Evolutionary conservation across 1,140 invertebrate genomes (phyloP).

Genomic region (Ceratosolen fusciceps): DNA sequence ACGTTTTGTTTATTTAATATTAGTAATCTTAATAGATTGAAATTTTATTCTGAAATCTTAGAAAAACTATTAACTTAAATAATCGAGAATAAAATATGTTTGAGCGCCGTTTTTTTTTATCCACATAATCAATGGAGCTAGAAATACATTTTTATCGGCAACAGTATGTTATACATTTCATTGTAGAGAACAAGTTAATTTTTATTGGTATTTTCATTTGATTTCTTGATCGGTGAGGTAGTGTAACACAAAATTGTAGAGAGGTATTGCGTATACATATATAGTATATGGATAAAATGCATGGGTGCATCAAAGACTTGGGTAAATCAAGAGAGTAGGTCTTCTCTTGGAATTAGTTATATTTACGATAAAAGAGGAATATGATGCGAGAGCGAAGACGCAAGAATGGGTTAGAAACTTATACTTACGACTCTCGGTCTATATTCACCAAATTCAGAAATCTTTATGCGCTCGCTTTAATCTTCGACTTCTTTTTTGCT

Average conservation of each 20-base stretch:
- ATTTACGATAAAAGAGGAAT: conserved; percentile 10
- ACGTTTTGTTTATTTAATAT: too few relatives aligned
- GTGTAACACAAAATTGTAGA: conserved; percentile 40
- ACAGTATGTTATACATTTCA: conserved; percentile 33
- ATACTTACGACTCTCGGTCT: background rate
- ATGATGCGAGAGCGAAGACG: background rate
- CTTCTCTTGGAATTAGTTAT: background rate
- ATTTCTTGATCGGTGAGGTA: conserved; percentile 46
- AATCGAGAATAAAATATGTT: background rate
- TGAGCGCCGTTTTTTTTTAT: background rate
- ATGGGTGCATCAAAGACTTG: background rate
- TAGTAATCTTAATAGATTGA: too few relatives aligned
- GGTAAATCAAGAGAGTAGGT: background rate
- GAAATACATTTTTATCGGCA: conserved; percentile 31
- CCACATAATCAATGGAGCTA: background rate
- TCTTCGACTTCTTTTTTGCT: background rate
- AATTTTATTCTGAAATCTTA: too few relatives aligned
- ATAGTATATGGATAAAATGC: background rate
- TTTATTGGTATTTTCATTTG: conserved; percentile 43
- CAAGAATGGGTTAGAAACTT: background rate
- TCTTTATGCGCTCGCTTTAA: background rate
- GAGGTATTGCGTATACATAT: conserved; percentile 30
- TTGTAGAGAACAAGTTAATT: conserved; percentile 39
- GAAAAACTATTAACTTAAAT: background rate
- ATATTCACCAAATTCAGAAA: background rate